Conservation (phyloP, 2,113 vertebrate species). For the Antigone vipio region DNA sequence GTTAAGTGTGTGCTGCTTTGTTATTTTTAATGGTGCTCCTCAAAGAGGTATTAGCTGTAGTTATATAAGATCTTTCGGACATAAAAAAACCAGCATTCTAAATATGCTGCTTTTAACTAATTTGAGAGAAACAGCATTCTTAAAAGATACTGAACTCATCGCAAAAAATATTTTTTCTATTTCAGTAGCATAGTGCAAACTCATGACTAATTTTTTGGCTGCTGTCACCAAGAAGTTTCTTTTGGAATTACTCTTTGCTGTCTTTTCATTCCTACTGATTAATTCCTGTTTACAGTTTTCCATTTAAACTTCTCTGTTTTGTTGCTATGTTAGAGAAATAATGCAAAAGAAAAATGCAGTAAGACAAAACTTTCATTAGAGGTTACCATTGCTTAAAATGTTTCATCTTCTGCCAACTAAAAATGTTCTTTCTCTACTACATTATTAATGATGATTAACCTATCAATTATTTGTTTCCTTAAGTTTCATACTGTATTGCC, state of each 20-base stretch:
- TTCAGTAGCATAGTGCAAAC: neutral
- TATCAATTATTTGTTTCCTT: neutral
- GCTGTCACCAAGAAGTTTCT: neutral
- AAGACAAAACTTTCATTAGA: neutral
- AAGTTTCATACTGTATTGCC: neutral
- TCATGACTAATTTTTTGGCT: constrained; percentile 21
- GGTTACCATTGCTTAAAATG: neutral
- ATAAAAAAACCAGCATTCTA: neutral
- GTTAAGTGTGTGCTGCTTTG: neutral
- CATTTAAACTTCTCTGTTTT: neutral
- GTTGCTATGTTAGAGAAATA: neutral
- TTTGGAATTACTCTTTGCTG: neutral
- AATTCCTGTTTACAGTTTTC: neutral
- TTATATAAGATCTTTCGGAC: neutral
- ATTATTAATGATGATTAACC: neutral
- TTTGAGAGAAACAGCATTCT: neutral
- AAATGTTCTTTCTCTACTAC: neutral
- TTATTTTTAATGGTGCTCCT: neutral
- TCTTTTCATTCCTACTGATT: neutral
- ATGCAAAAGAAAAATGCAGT: neutral
- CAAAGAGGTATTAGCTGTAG: neutral
- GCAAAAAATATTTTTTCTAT: constrained; percentile 25
- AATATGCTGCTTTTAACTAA: neutral
- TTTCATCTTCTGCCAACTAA: neutral
- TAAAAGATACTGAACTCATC: neutral